phyloP scores from a whole-genome alignment of 2,113 vertebrate species.

The Rhagologus leucostigma region DNA sequence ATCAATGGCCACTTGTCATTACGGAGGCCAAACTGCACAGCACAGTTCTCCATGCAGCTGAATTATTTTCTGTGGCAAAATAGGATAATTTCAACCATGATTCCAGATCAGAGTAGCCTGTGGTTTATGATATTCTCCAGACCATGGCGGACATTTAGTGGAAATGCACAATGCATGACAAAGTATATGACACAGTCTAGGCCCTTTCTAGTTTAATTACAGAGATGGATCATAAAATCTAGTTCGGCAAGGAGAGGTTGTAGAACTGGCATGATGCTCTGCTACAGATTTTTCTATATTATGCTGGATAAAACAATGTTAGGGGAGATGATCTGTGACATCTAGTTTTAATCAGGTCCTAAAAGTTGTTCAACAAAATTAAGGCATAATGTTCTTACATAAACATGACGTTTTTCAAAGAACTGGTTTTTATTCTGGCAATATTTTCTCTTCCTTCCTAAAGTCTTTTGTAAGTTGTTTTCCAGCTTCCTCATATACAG shows the following conservation, averaged over 20 bases:
- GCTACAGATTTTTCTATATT: not conserved
- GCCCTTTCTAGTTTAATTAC: not conserved
- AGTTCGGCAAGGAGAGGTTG: not conserved
- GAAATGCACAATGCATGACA: accelerated
- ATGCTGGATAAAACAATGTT: not conserved
- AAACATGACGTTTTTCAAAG: not conserved
- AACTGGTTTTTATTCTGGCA: not conserved
- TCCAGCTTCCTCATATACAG: not conserved
- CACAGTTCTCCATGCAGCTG: accelerated
- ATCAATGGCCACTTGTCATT: not conserved
- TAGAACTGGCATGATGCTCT: not conserved
- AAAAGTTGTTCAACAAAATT: not conserved
- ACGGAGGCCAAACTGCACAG: accelerated
- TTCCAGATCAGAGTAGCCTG: not conserved
- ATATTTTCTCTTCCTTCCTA: not conserved
- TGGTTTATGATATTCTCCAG: not conserved
- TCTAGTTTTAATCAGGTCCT: not conserved
- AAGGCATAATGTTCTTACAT: not conserved
- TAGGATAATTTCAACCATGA: not conserved
- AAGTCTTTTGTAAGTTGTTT: not conserved
- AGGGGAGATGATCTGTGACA: not conserved
- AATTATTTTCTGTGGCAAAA: not conserved
- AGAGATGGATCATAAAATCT: not conserved
- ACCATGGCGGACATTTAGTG: not conserved
- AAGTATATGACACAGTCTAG: accelerated